These are phyloP conservation scores for Drosophila hamatofila DNA, from an alignment of 2,888 invertebrate species.

Conservation along the genomic window DNA sequence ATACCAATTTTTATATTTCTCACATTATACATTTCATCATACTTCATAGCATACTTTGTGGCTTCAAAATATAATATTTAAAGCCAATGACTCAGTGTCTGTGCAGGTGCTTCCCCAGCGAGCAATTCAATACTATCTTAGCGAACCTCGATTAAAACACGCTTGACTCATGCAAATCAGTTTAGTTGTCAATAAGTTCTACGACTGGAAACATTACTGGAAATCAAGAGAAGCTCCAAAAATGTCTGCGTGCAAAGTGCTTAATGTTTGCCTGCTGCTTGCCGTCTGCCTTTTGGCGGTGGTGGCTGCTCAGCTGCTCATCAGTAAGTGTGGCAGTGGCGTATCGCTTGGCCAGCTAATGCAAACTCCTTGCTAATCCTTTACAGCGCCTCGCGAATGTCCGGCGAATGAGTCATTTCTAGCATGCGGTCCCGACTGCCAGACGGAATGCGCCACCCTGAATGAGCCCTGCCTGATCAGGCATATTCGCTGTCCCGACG, in stretches of 20 bases:
- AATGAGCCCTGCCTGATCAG: constrained; percentile 72
- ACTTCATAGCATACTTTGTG: constrained; percentile 19
- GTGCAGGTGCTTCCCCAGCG: constrained; percentile 46
- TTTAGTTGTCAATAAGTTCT: constrained; percentile 45
- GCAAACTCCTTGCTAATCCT: neutral
- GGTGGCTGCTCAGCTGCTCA: constrained; percentile 30
- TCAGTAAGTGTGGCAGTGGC: constrained; percentile 44
- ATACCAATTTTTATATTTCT: neutral
- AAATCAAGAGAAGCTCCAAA: neutral
- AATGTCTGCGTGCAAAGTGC: constrained; percentile 36
- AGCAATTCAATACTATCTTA: neutral
- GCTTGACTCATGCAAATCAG: constrained; percentile 33
- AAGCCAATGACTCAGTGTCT: neutral
- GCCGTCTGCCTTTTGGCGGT: constrained; percentile 23
- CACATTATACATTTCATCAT: neutral
- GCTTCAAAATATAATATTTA: no score
- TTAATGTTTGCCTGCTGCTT: constrained; percentile 44
- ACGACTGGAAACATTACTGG: constrained; percentile 12
- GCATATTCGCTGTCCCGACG: constrained; percentile 79
- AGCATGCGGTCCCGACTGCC: constrained; percentile 78
- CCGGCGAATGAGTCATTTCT: constrained; percentile 69
- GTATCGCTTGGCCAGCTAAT: neutral
- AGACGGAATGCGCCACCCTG: constrained; percentile 81
- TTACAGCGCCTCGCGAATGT: constrained; percentile 64
- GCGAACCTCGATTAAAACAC: constrained; percentile 44